These are phyloP conservation scores for Dendropsophus ebraccatus DNA, from an alignment of 2,113 vertebrate species.

Conservation along the genomic window DNA sequence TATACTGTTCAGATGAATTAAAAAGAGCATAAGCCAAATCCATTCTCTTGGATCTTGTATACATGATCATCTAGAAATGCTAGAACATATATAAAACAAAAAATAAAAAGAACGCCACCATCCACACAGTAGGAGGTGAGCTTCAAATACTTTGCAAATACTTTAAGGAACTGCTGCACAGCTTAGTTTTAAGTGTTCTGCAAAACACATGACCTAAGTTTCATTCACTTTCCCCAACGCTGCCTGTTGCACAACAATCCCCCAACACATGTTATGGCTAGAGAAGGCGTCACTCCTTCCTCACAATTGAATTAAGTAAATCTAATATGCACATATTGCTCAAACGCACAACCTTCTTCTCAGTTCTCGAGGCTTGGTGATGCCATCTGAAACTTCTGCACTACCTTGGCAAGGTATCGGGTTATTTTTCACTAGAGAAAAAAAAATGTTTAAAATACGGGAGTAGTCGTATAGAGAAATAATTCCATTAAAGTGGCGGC, in stretches of 20 bases:
- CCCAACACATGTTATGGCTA: slow-evolving; percentile 48
- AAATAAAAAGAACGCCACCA: not conserved
- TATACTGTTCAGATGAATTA: not conserved
- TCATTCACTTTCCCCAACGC: slow-evolving; percentile 10
- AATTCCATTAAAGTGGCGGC: not conserved
- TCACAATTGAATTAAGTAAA: slow-evolving; percentile 38
- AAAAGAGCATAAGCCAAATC: not conserved
- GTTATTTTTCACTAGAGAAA: slow-evolving; percentile 3
- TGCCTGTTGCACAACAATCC: slow-evolving; percentile 17
- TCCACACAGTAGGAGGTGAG: slow-evolving; percentile 17
- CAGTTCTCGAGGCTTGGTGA: slow-evolving; percentile 9
- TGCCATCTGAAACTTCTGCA: slow-evolving; percentile 30
- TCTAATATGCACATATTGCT: slow-evolving; percentile 40
- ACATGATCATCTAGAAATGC: not conserved
- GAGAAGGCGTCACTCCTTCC: slow-evolving; percentile 27
- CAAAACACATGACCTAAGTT: slow-evolving; percentile 23
- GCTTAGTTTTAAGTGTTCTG: slow-evolving; percentile 46
- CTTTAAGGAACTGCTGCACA: not conserved
- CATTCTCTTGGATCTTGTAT: no score
- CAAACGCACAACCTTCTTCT: slow-evolving; percentile 3
- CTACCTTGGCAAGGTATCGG: not conserved
- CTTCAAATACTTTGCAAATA: slow-evolving; percentile 8
- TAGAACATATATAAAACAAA: not conserved
- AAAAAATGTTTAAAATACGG: not conserved
- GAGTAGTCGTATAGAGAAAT: slow-evolving; percentile 5